Base-by-base conservation (phyloP, 2,888 invertebrate genomes). In the Cerceris rybyensis region DNA sequence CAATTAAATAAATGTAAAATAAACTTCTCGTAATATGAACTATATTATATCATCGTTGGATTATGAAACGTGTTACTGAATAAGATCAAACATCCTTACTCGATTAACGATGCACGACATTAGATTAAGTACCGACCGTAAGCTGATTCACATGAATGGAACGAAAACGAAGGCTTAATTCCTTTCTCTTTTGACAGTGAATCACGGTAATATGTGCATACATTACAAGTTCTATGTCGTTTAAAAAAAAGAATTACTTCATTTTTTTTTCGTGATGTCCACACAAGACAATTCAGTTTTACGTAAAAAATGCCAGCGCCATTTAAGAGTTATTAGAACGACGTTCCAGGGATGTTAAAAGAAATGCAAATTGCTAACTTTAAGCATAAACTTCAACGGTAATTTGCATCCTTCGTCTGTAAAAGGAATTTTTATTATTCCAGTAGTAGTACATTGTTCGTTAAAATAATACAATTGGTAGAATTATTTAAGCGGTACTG, bases 101-200 rank as follows among this genome's bases (percentile, higher is more conserved):
- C 46, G 8, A 11, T 46, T 5, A 46, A 11, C 46, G 46, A 11
- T 46, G 46, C 13, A 46, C 8, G 13, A 13, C 13, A 11, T 46
- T 46, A 13, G 46, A 46, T 52, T 52, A 14, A 11, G 52, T 52
- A 52, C 52, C 2, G 0, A 2, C 2, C 7, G 11, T 17, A 55
- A 11, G 55, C 6, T 55, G 55, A 17, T 17, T 55, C 16, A 55
- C 17, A 9, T 55, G 16, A 17, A 17, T 8, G 16, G 28, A 17
- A 55, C 7, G 55, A 17, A 55, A 55, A 17, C 8, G 17, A 17
- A 28, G 17, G 55, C 11, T 55, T 9, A 55, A 55, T 9, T 7
- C 55, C 55, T 55, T 55, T 17, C 55, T 16, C 17, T 55, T 17
- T 55, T 28, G 55, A 55, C 28, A 17, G n/a, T 7, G 52, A 52